phyloP scores from a whole-genome alignment of 2,797 vertebrate genomes.

The Ctenopoma multispine region DNA sequence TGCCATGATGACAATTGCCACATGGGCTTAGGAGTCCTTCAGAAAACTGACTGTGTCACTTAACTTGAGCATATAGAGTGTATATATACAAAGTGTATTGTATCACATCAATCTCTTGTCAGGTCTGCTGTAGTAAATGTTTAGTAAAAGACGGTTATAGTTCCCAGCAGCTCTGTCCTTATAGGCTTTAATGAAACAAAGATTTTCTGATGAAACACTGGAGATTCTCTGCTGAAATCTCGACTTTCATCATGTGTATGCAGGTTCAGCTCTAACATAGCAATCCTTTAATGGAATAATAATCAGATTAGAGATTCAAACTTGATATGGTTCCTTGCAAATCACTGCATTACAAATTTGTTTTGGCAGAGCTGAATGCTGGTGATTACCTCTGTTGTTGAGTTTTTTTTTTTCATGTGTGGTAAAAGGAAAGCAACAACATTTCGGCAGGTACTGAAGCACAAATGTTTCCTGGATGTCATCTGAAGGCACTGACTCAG shows the following conservation, averaged over 20 bases:
- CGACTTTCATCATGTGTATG: not conserved
- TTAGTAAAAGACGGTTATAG: no score
- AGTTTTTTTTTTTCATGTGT: not conserved
- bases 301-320: not conserved
- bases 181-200: slow-evolving; percentile 5
- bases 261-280: not conserved
- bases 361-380: not conserved
- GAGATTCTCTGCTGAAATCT: not conserved
- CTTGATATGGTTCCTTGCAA: not conserved
- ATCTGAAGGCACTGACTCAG: no score
- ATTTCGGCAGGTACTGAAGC: not conserved
- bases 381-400: no score
- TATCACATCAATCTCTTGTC: not conserved
- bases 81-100: no score
- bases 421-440: not conserved
- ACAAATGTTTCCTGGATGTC: not conserved
- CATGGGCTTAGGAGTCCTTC: no score
- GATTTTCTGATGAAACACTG: slow-evolving; percentile 16
- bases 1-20: no score
- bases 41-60: no score
- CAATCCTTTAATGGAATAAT: slow-evolving; percentile 1
- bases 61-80: no score
- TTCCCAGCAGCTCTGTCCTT: not conserved
- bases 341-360: not conserved
- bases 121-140: slow-evolving; percentile 2